These are phyloP conservation scores for Stegophylla sp. DNA, from an alignment of 2,888 invertebrate genomes.

Conservation along the genomic window DNA sequence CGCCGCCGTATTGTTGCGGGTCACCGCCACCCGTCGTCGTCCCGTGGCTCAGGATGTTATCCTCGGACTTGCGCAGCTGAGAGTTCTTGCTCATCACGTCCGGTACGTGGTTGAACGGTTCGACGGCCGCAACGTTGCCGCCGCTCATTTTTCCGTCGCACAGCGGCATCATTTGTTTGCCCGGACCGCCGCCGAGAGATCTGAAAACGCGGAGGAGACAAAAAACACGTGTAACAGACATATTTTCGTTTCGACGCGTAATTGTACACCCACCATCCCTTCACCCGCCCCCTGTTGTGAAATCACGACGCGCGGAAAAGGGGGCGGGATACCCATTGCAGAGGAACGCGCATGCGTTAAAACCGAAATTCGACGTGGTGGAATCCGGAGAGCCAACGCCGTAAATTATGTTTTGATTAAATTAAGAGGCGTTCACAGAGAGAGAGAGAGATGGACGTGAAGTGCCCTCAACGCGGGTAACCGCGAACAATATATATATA, in stretches of 20 bases:
- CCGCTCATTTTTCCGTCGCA: constrained; percentile 59
- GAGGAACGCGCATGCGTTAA: neutral
- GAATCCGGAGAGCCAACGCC: neutral
- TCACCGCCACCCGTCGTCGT: too few relatives aligned
- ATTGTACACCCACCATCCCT: too few relatives aligned
- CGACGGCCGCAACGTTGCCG: constrained; percentile 79
- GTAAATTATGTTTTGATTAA: neutral
- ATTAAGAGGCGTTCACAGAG: neutral
- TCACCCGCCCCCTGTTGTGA: too few relatives aligned
- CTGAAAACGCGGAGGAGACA: constrained; percentile 9
- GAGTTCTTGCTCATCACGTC: constrained; percentile 61
- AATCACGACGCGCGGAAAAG: too few relatives aligned
- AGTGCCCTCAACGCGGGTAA: neutral
- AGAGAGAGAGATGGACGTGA: too few relatives aligned
- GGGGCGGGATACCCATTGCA: too few relatives aligned
- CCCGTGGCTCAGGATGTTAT: constrained; percentile 51
- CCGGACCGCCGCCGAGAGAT: constrained; percentile 27
- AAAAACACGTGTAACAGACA: too few relatives aligned
- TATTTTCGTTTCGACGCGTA: neutral
- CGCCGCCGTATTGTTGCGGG: constrained; percentile 25
- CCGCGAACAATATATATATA: neutral
- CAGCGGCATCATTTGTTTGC: constrained; percentile 53
- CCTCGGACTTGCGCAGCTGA: constrained; percentile 46
- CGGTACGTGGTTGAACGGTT: constrained; percentile 86
- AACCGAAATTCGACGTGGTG: neutral